These are phyloP conservation scores for Alloplasta piceator DNA, from an alignment of 2,888 invertebrate species.

Conservation along the genomic window DNA sequence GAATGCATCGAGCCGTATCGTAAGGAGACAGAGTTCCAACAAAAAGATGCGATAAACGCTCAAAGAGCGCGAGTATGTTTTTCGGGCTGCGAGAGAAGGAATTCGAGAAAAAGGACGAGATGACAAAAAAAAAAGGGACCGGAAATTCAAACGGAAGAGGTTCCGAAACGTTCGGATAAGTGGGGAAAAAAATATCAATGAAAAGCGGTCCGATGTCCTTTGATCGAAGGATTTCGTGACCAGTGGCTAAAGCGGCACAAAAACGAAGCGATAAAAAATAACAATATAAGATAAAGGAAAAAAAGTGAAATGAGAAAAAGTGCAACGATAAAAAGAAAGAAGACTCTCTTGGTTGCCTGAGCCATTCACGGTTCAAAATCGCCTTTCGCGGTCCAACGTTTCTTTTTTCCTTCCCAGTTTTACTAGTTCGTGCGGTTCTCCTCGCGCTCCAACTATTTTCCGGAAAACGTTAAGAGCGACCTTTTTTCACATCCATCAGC, in stretches of 20 bases:
- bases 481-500: too few relatives aligned
- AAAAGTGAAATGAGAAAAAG: too few relatives aligned
- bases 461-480: too few relatives aligned
- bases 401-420: too few relatives aligned
- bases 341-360: too few relatives aligned
- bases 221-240: background rate
- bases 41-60: conserved; percentile 14
- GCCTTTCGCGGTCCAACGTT: too few relatives aligned
- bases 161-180: background rate
- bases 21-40: conserved; percentile 19
- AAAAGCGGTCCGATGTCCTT: conserved; percentile 13
- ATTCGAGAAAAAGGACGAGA: conserved; percentile 1
- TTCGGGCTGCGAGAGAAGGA: background rate
- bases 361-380: too few relatives aligned
- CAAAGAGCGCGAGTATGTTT: too few relatives aligned
- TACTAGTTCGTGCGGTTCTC: too few relatives aligned
- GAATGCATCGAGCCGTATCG: conserved; percentile 47
- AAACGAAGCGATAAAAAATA: background rate
- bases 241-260: background rate
- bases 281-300: too few relatives aligned
- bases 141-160: conserved; percentile 24
- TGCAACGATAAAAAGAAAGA: too few relatives aligned
- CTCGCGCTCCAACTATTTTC: too few relatives aligned
- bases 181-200: conserved; percentile 38
- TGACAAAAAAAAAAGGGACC: background rate